Evolutionary conservation across 2,797 vertebrate genomes (phyloP).

Genomic region (Sitta carolinensis): DNA sequence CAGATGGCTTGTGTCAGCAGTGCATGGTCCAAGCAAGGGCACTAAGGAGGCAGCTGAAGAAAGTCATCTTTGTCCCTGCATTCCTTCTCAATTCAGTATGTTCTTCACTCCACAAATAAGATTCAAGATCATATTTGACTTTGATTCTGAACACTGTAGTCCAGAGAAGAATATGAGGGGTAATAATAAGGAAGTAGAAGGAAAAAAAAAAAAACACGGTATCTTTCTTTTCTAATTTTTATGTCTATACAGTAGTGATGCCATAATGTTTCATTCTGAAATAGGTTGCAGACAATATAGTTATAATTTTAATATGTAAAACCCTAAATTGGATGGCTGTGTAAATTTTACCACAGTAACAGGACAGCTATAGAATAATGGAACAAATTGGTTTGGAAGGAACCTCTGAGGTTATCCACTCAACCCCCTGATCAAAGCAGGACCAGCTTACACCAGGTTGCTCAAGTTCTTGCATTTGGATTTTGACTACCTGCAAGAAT

Average conservation of each 20-base stretch:
- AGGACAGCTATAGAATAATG: not conserved
- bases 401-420: not conserved
- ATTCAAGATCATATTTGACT: not conserved
- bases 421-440: not conserved
- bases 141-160: not conserved
- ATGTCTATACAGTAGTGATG: not conserved
- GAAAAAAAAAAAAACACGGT: not conserved
- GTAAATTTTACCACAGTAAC: not conserved
- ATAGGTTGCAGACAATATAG: not conserved
- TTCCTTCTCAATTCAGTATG: not conserved
- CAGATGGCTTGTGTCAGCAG: not conserved
- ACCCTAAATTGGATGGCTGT: not conserved
- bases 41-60: not conserved
- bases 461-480: not conserved
- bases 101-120: not conserved
- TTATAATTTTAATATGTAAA: not conserved
- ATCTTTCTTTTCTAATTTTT: not conserved
- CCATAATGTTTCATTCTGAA: not conserved
- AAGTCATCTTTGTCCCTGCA: not conserved
- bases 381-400: not conserved
- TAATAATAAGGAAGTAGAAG: not conserved
- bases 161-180: not conserved
- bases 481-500: not conserved
- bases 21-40: not conserved
- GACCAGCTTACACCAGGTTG: not conserved